A percentile compares a stretch with the other conserved stretches of the same genome.
These are phyloP conservation scores for Aquatica leii DNA, from an alignment of 2,888 invertebrate species.

Conservation along the genomic window DNA sequence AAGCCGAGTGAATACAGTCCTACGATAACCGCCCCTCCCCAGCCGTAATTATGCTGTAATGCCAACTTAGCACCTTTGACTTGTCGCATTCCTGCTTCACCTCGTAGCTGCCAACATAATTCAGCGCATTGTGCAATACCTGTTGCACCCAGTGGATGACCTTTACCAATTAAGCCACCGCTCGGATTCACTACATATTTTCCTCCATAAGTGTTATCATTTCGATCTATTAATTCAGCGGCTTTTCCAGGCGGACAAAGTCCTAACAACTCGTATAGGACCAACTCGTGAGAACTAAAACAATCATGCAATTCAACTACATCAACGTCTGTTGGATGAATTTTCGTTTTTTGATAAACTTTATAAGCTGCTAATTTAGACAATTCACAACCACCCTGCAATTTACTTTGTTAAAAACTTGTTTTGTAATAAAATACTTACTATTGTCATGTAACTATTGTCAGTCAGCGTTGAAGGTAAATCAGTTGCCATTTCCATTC, in stretches of 20 bases:
- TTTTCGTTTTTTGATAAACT: slow-evolving; percentile 77
- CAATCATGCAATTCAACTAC: slow-evolving; percentile 98
- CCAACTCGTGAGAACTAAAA: slow-evolving; percentile 95
- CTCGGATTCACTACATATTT: slow-evolving; percentile 98
- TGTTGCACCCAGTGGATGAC: slow-evolving; percentile 96
- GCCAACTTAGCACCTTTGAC: slow-evolving; percentile 80
- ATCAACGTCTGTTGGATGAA: slow-evolving; percentile 83
- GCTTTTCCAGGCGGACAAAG: slow-evolving; percentile 90
- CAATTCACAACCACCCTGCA: slow-evolving; percentile 90
- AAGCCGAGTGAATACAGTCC: slow-evolving; percentile 91
- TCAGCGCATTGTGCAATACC: slow-evolving; percentile 85
- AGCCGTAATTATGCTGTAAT: slow-evolving; percentile 95
- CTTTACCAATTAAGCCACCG: slow-evolving; percentile 98
- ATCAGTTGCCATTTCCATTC: slow-evolving; percentile 97
- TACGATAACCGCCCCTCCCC: slow-evolving; percentile 95
- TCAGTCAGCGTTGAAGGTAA: slow-evolving; percentile 83
- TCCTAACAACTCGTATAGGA: slow-evolving; percentile 97
- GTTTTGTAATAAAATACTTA: slow-evolving; percentile 54
- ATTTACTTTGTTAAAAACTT: background rate
- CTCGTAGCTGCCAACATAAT: slow-evolving; percentile 85
- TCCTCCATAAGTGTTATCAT: slow-evolving; percentile 97
- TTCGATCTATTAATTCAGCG: slow-evolving; percentile 89
- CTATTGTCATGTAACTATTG: slow-evolving; percentile 80
- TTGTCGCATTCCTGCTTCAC: slow-evolving; percentile 78
- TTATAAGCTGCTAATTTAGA: slow-evolving; percentile 81